Base-by-base conservation (phyloP, 2,797 vertebrate genomes). In the Ispidina picta region DNA sequence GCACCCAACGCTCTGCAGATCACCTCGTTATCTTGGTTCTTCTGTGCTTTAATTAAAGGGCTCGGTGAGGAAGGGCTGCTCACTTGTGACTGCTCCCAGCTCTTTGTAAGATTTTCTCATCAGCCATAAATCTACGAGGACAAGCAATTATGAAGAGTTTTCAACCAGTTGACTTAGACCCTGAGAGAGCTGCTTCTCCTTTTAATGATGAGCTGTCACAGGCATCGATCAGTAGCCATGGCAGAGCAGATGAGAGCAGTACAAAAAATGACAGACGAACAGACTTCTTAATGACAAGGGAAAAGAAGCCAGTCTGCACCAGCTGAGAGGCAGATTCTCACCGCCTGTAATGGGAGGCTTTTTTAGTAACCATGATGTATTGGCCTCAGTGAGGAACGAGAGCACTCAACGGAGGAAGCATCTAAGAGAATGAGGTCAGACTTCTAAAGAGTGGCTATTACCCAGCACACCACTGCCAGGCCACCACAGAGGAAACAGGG, bases 391-490 rank as follows among this genome's bases (percentile, higher is more conserved):
- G 86, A 83, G 84, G 69, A 89, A 62, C 60, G 43, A 7, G 41
- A 93, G 72, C 84, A 66, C 88, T 87, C 66, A 52, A 0, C 0
- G 0, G 63, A 85, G 86, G 69, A 83, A 85, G 59, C 65, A 15
- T 54, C 84, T 93, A 80, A 33, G 72, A 85, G 83, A 56, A 83
- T 93, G 90, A 94, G 79, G 79, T 94, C 92, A 95, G 93, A 78
- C 90, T 92, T 73, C 28, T 28, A 49, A 85, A 87, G 90, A 70
- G 44, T 23, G 79, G 63, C 79, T 69, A 17, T 83, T 25, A 77
- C 52, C 73, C 90, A 62, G 46, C 65, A 86, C 63, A 63, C 29
- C 63, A 62, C 41, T 54, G 58, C 75, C 70, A 83, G 56, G 49
- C 46, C 33, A 10, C 73, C 75, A 5, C 1, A 0, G 81, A 13